phyloP scores from a whole-genome alignment of 1,140 invertebrate species.

The Prorops nasuta region DNA sequence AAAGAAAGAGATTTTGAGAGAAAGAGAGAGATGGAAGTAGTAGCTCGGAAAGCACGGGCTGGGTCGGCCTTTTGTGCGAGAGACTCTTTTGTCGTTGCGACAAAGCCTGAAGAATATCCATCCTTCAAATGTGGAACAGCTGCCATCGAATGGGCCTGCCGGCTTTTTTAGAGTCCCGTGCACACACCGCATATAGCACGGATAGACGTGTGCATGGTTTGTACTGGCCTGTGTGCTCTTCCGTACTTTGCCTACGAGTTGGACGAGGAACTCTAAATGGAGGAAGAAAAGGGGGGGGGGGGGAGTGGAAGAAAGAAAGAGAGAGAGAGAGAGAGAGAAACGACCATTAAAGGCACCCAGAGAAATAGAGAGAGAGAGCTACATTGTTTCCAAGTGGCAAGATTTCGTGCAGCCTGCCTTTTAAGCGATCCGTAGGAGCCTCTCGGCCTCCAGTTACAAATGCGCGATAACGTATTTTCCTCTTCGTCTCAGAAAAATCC shows the following conservation, averaged over 20 bases:
- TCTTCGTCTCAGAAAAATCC: no score
- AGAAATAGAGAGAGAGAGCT: not conserved
- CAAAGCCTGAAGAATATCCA: slow-evolving; percentile 52
- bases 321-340: not conserved
- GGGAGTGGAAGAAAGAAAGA: slow-evolving; percentile 3
- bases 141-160: slow-evolving; percentile 48
- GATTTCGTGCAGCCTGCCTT: slow-evolving; percentile 12
- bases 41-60: slow-evolving; percentile 29
- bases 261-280: no score
- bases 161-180: slow-evolving; percentile 33
- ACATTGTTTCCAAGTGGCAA: slow-evolving; percentile 20
- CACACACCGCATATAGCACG: slow-evolving; percentile 18
- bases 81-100: slow-evolving; percentile 47
- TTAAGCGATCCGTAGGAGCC: slow-evolving; percentile 10
- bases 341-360: not conserved
- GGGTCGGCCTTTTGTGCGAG: slow-evolving; percentile 43
- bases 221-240: no score
- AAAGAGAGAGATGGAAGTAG: slow-evolving; percentile 13
- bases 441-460: no score
- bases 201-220: slow-evolving; percentile 8
- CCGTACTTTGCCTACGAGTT: no score
- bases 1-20: not conserved
- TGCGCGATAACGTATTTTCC: no score
- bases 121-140: slow-evolving; percentile 55
- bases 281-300: not conserved